phyloP scores from a whole-genome alignment of 2,797 vertebrate genomes.

The Cynopterus sphinx region DNA sequence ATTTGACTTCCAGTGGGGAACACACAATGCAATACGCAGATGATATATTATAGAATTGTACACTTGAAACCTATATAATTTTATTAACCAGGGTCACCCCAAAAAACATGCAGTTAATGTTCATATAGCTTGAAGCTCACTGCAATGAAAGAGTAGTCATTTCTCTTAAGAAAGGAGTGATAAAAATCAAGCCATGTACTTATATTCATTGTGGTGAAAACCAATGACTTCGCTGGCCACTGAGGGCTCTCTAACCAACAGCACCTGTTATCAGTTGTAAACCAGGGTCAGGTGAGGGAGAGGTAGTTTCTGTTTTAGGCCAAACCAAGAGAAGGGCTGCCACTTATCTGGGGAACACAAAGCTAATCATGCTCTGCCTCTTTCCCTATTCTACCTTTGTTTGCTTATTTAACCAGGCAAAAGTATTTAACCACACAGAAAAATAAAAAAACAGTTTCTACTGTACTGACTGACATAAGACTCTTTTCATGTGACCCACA shows the following conservation, averaged over 20 bases:
- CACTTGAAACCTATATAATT: too few relatives aligned
- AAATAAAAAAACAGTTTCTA: slow-evolving; percentile 29
- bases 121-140: not conserved
- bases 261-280: slow-evolving; percentile 4
- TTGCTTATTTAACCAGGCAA: slow-evolving; percentile 60
- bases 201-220: not conserved
- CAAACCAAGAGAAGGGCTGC: not conserved
- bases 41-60: too few relatives aligned
- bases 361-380: not conserved
- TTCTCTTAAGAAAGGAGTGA: not conserved
- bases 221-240: too few relatives aligned
- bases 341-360: slow-evolving; percentile 27
- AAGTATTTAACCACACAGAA: slow-evolving; percentile 4
- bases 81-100: too few relatives aligned
- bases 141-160: not conserved
- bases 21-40: too few relatives aligned
- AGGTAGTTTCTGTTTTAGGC: not conserved
- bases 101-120: not conserved
- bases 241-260: not conserved
- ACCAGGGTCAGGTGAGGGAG: accelerated
- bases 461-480: not conserved
- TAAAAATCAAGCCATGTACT: not conserved
- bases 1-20: too few relatives aligned
- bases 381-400: not conserved
- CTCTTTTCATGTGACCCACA: not conserved